phyloP scores from a whole-genome alignment of 2,888 invertebrate species.

The Strigamia transsilvanica region DNA sequence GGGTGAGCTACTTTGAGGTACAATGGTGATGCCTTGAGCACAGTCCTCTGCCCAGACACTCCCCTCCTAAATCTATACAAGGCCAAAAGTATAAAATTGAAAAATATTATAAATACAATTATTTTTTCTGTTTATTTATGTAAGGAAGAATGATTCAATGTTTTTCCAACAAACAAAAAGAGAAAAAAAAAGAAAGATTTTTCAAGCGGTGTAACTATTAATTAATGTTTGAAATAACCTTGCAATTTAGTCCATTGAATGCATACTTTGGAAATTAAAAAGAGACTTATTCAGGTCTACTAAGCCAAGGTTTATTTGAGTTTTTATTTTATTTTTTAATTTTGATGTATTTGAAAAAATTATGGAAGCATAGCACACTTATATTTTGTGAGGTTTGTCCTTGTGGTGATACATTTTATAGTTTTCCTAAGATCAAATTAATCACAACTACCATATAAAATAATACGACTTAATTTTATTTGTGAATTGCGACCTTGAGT shows the following conservation, averaged over 20 bases:
- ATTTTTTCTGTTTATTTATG: not conserved
- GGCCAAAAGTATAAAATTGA: not conserved
- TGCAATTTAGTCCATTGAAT: not conserved
- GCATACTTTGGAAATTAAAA: not conserved
- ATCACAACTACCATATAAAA: conserved; percentile 19
- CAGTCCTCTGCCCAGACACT: not conserved
- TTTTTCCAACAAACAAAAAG: too few species aligned
- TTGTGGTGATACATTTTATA: conserved; percentile 27
- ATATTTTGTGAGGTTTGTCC: not conserved
- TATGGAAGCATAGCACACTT: not conserved
- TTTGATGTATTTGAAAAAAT: too few species aligned
- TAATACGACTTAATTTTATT: conserved; percentile 28
- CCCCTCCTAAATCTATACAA: conserved; percentile 20
- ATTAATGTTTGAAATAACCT: not conserved
- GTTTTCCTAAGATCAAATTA: conserved; percentile 22
- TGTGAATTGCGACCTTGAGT: conserved; percentile 2
- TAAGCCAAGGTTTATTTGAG: conserved; percentile 13
- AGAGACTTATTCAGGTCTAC: not conserved
- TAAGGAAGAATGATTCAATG: not conserved
- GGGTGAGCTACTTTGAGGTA: conserved; percentile 33
- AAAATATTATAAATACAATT: not conserved
- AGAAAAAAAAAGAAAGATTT: not conserved
- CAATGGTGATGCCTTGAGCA: conserved; percentile 31
- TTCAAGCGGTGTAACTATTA: not conserved
- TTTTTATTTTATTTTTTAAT: not conserved